Base-by-base conservation (phyloP, 2,797 vertebrate species). In the Gymnodraco acuticeps region DNA sequence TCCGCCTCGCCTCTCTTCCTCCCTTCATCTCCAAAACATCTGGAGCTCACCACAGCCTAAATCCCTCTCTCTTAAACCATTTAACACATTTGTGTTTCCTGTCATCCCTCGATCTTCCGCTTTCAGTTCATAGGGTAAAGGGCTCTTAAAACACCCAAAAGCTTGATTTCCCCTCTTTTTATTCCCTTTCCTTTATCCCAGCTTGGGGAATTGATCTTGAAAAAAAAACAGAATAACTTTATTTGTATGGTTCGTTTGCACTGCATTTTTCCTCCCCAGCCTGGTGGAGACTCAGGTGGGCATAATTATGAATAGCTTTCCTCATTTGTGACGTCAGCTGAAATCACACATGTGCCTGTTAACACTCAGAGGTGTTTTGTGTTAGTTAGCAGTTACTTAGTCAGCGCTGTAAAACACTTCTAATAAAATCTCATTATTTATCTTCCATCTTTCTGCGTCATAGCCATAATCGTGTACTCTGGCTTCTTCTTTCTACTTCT, bases 241-340 rank as follows among this genome's bases (percentile, higher is more conserved):
- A 65, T 87, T 84, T 89, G 85, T 83, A 71, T 81, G 79, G 68
- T 84, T 92, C 56, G 85, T 91, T 92, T 89, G 81, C 87, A 65
- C 87, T 84, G 73, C 79, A 10, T 84, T 82, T 77, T 84, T 64
- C 20, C 67, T 64, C 59, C 54, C 63, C 7, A 42, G 82, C 76
- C 73, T 82, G 70, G 56, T 78, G 74, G 68, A 89, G 88, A 89
- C 88, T 93, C 90, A 94, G 90, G 91, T 92, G 91, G 83, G 83
- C 78, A 70, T 19, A 71, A 64, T 81, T 93, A 93, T 92, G 91
- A 87, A 89, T 94, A 93, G 91, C 86, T 84, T 64, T 64, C 31
- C 65, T 46, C 77, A 14, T 87, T 52, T 2, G 65, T 93, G 89
- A 93, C 89, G 88, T 93, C 82, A 82, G 82, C 48, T 42, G 74